phyloP scores from a whole-genome alignment of 2,797 vertebrate genomes.

The Chelon labrosus region DNA sequence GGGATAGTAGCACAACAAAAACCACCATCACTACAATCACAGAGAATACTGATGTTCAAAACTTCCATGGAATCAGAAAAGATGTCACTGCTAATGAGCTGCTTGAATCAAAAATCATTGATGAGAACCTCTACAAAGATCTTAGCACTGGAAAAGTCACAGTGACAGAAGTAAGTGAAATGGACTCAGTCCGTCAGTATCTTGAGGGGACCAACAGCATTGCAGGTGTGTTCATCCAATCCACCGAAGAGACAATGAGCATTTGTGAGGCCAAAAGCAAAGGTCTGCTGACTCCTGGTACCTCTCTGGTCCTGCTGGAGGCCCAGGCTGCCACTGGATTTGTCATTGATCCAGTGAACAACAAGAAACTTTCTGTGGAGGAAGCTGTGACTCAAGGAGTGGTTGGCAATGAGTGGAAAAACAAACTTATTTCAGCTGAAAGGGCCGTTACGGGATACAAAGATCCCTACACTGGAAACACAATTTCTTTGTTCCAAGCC shows the following conservation, averaged over 20 bases:
- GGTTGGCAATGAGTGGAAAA: constrained; percentile 86
- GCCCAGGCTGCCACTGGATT: constrained; percentile 84
- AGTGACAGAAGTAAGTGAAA: constrained; percentile 72
- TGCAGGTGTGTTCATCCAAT: constrained; percentile 78
- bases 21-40: constrained; percentile 36
- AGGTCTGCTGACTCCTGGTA: constrained; percentile 77
- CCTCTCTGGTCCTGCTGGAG: constrained; percentile 79
- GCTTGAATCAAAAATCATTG: constrained; percentile 80
- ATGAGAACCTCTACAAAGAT: constrained; percentile 74
- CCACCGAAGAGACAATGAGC: constrained; percentile 78
- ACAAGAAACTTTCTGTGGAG: constrained; percentile 88
- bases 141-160: constrained; percentile 76
- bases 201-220: constrained; percentile 82
- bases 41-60: constrained; percentile 22
- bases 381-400: constrained; percentile 81
- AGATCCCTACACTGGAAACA: constrained; percentile 82
- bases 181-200: constrained; percentile 76
- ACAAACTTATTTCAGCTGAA: constrained; percentile 88
- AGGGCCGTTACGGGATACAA: constrained; percentile 86
- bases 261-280: constrained; percentile 75
- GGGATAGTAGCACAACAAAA: constrained; percentile 15
- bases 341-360: constrained; percentile 81
- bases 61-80: constrained; percentile 69
- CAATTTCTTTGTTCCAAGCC: constrained; percentile 90
- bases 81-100: constrained; percentile 69